Conservation (phyloP, 2,113 vertebrate species). For the Mixornis gularis region DNA sequence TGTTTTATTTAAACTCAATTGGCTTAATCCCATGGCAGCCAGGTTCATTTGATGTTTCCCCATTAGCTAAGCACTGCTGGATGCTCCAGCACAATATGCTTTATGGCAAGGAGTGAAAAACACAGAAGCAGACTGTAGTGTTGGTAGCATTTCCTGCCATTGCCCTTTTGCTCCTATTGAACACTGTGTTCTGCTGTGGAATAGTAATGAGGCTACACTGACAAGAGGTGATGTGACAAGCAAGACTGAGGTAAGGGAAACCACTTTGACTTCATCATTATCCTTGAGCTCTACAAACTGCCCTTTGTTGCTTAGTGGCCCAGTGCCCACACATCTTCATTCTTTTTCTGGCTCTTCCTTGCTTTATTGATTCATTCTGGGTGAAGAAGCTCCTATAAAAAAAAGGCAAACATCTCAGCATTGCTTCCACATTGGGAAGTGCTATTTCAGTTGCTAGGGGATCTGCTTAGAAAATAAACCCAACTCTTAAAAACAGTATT, state of each 20-base stretch:
- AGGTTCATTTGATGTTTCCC: not conserved
- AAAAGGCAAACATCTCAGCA: not conserved
- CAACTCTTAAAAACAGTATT: not conserved
- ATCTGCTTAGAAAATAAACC: not conserved
- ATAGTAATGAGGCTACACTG: not conserved
- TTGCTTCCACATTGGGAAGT: not conserved
- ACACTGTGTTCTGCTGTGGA: not conserved
- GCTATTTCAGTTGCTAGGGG: slow-evolving; percentile 11
- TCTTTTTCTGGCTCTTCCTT: not conserved
- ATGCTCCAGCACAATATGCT: not conserved
- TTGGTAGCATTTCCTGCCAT: not conserved
- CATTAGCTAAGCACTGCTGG: not conserved
- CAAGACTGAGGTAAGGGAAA: not conserved
- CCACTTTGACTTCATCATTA: not conserved
- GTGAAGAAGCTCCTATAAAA: not conserved
- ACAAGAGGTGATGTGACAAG: not conserved
- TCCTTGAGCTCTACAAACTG: not conserved
- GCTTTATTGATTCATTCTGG: not conserved
- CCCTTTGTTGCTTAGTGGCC: not conserved
- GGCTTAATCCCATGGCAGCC: not conserved
- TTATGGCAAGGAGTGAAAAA: not conserved
- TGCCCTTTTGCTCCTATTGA: not conserved
- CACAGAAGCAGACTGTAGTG: not conserved
- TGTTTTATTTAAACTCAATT: not conserved
- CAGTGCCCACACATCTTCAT: not conserved